Evolutionary conservation across 1,140 invertebrate genomes (phyloP).

Genomic region (Saccostrea echinata): DNA sequence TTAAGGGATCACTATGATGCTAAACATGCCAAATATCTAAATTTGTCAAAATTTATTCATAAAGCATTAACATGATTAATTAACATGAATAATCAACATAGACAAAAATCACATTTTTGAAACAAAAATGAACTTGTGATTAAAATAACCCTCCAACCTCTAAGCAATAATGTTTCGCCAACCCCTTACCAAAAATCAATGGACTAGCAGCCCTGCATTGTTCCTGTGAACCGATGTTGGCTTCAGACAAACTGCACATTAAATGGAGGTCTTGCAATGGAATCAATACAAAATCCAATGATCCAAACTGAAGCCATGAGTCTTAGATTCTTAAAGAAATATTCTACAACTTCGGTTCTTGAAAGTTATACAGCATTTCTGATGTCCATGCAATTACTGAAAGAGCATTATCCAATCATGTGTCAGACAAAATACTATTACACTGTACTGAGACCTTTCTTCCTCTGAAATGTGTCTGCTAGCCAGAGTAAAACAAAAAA

Average conservation of each 20-base stretch:
- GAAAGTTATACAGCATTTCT: not conserved
- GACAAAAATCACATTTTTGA: not conserved
- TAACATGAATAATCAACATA: not conserved
- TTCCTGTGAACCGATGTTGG: not conserved
- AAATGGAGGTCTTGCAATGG: not conserved
- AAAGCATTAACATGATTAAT: too few relatives aligned
- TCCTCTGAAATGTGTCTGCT: conserved; percentile 8
- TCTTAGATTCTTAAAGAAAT: not conserved
- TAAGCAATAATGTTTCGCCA: not conserved
- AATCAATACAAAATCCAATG: conserved; percentile 25
- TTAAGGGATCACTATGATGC: too few relatives aligned
- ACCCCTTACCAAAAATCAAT: conserved; percentile 15
- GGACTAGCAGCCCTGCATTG: not conserved
- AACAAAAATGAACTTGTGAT: not conserved
- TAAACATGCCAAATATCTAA: too few relatives aligned
- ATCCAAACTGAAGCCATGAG: not conserved
- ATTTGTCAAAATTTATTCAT: too few relatives aligned
- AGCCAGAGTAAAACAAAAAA: conserved; percentile 22
- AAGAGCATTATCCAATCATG: not conserved
- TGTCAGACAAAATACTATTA: not conserved
- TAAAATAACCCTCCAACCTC: not conserved
- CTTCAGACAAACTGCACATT: conserved; percentile 1
- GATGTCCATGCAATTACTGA: not conserved
- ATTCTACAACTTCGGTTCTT: not conserved
- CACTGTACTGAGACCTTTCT: not conserved